A percentile compares a stretch with the other conserved stretches of the same genome.
phyloP scores from a whole-genome alignment of 2,888 invertebrate genomes.

The Andrena dorsata region DNA sequence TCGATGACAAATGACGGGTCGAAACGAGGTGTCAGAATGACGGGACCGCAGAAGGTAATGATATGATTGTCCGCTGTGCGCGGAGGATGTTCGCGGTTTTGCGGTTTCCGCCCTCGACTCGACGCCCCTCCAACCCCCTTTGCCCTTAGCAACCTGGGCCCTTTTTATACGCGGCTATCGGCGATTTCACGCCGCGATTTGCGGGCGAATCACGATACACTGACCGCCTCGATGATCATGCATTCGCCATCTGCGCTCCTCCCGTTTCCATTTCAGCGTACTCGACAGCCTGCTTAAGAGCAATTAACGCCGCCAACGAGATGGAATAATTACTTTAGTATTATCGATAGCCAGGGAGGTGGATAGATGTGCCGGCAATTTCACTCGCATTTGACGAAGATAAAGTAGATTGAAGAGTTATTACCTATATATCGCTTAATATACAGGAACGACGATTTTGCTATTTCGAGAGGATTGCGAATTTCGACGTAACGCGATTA shows the following conservation, averaged over 20 bases:
- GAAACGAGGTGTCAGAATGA: conserved; percentile 83
- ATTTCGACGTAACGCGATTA: conserved; percentile 1
- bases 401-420: not conserved
- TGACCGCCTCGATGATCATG: not conserved
- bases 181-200: conserved; percentile 59
- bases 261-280: not conserved
- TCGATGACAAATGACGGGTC: conserved; percentile 82
- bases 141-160: conserved; percentile 23
- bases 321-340: conserved; percentile 10
- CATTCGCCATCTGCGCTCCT: not conserved
- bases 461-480: not conserved
- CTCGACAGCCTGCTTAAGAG: not conserved
- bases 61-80: conserved; percentile 83
- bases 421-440: not conserved
- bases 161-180: conserved; percentile 61
- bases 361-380: not conserved
- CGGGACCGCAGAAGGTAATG: conserved; percentile 83
- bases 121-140: conserved; percentile 41
- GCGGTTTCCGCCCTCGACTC: conserved; percentile 82
- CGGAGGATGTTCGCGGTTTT: conserved; percentile 83
- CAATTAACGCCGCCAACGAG: not conserved
- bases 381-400: not conserved
- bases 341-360: conserved; percentile 1
- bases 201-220: not conserved
- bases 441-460: not conserved